These are phyloP conservation scores for Chrysocyon brachyurus DNA, from an alignment of 2,797 vertebrate genomes.

Conservation along the genomic window DNA sequence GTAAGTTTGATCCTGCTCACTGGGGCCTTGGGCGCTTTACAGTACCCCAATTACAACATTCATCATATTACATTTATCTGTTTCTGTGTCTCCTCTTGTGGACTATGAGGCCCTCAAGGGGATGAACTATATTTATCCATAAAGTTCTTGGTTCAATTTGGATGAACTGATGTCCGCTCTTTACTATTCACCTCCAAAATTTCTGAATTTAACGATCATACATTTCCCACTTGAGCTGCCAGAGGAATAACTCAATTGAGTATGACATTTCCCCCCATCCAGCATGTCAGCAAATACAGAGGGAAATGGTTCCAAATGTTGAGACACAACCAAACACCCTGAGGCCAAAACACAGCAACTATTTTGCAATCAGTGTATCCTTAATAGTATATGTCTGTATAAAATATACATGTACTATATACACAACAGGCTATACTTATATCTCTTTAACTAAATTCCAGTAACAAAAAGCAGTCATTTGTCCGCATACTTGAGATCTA, in stretches of 20 bases:
- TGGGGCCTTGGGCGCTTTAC: background rate
- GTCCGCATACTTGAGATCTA: background rate
- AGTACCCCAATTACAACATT: background rate
- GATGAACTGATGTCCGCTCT: background rate
- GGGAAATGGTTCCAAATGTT: background rate
- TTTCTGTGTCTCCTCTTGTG: background rate
- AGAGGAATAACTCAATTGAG: conserved; percentile 35
- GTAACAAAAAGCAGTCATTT: conserved; percentile 42
- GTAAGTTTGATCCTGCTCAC: background rate
- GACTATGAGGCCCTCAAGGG: background rate
- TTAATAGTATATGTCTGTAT: background rate
- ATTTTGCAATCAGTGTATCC: conserved; percentile 26
- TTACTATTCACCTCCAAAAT: conserved; percentile 46
- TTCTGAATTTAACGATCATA: conserved; percentile 49
- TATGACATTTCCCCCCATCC: background rate
- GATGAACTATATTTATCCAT: conserved; percentile 23
- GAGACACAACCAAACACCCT: conserved; percentile 32
- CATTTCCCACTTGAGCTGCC: conserved; percentile 44
- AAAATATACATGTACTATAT: background rate
- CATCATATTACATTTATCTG: background rate
- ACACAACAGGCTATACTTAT: background rate
- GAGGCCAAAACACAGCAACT: conserved; percentile 48
- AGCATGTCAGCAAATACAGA: conserved; percentile 50
- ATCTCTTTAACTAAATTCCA: conserved; percentile 56
- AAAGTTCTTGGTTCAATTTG: background rate